Base-by-base conservation (phyloP, 2,797 vertebrate genomes). In the Ctenosaura bakeri region DNA sequence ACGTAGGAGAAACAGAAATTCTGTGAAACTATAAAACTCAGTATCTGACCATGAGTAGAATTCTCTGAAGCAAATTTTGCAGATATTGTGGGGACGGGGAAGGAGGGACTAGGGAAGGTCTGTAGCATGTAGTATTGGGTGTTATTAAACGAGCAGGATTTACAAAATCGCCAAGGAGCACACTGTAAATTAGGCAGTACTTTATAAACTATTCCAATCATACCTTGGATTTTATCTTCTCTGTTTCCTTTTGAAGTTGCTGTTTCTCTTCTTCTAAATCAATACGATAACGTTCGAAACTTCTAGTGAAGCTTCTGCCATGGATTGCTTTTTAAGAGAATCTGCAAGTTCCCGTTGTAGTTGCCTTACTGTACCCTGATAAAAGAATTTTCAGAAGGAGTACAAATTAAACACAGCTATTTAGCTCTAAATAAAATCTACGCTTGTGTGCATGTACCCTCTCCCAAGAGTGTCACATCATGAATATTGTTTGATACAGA, bases 251-350 rank as follows among this genome's bases (percentile, higher is more conserved):
- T 69, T 98, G 97, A 89, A 98, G 96, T 4, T 96, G 96, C 32
- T 95, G 62, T 93, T 98, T 98, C 91, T 99, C 98, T 22, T 98
- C 98, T 92, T 99, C 98, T 92, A 99, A 96, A 94, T 98, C 98
- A 91, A 93, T 98, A 85, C 98, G 98, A 94, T 98, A 98, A 64
- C 97, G 98, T 0, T 98, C 93, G 97, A 98, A 87, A 99, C 98
- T 96, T 99, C 98, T 26, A 99, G 96, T 0, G 98, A 98, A 6
- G 98, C 99, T 96, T 99, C 99, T 22, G 98, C 98, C 98, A 99
- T 99, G 0, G 99, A 98, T 0, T 99, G 96, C 94, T 98, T 99
- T 96, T 99, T 99, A 66, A 99, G 96, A 29, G 98, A 97, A 94
- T 99, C 98, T 0, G 98, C 98, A 8, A 99, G 97, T 91, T 99